Conservation (phyloP, 2,797 vertebrate genomes). For the Xiphorhynchus erythropygius region DNA sequence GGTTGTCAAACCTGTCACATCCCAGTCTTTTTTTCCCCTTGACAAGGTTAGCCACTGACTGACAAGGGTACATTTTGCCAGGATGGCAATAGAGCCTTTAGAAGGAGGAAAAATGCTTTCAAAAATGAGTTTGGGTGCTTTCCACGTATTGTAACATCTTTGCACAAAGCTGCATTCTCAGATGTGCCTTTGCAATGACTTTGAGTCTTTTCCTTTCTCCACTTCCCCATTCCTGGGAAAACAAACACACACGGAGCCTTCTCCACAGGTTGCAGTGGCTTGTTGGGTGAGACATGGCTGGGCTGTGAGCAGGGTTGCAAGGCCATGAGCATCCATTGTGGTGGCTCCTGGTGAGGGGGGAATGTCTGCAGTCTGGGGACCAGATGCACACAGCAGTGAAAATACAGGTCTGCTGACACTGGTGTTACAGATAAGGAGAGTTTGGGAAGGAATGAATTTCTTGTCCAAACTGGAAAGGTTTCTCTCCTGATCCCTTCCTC, state of each 20-base stretch:
- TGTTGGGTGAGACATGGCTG: accelerated
- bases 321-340: accelerated
- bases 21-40: conserved; percentile 65
- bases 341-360: neutral
- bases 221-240: neutral
- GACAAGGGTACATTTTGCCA: conserved; percentile 63
- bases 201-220: neutral
- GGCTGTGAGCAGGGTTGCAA: accelerated
- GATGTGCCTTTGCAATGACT: conserved; percentile 48
- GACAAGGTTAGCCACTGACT: conserved; percentile 76
- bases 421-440: neutral
- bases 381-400: neutral
- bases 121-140: neutral
- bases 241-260: neutral
- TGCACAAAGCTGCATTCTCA: neutral
- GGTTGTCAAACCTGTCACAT: conserved; percentile 75
- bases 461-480: neutral
- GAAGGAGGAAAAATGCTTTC: conserved; percentile 33
- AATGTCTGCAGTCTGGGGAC: neutral
- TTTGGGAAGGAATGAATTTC: neutral
- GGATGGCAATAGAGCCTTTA: conserved; percentile 41
- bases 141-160: neutral
- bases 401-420: neutral
- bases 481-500: neutral
- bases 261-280: neutral